Percentiles rank a stretch among this genome's conserved stretches.
Conservation (phyloP, 2,888 invertebrate species). For the Noctua comes region DNA sequence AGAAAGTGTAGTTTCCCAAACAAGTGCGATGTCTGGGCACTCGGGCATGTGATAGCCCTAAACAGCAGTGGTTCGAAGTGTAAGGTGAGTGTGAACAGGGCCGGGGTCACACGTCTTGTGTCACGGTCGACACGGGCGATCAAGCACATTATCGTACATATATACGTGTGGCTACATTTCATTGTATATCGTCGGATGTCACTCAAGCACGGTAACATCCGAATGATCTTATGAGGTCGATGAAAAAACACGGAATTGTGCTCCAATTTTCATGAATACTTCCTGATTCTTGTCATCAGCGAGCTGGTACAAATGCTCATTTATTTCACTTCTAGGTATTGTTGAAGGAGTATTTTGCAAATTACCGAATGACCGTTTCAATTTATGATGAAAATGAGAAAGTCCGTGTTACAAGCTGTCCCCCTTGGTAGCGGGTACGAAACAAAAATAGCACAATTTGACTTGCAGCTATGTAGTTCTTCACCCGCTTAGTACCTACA, state of each 20-base stretch:
- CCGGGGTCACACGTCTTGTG: slow-evolving; percentile 84
- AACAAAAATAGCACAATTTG: background rate
- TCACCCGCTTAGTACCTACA: too few species aligned
- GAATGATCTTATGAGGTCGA: background rate
- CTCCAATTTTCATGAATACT: background rate
- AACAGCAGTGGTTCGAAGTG: slow-evolving; percentile 55
- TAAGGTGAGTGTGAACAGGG: slow-evolving; percentile 67
- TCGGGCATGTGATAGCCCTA: slow-evolving; percentile 39
- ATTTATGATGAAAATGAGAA: too few species aligned
- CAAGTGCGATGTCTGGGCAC: background rate
- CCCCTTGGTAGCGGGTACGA: too few species aligned
- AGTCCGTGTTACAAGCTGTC: background rate
- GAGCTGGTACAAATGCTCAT: background rate
- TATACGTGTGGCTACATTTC: slow-evolving; percentile 16
- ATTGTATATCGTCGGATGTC: background rate
- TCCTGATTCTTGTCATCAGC: background rate
- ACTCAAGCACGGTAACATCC: background rate
- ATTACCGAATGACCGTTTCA: background rate
- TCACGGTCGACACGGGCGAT: slow-evolving; percentile 77
- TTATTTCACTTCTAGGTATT: too few species aligned
- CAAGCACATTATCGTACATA: slow-evolving; percentile 42
- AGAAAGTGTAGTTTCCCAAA: background rate
- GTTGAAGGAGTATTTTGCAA: too few species aligned
- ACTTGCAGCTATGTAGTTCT: background rate
- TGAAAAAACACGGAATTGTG: background rate